Conservation (phyloP, 2,113 vertebrate genomes). For the Lophura nycthemera region DNA sequence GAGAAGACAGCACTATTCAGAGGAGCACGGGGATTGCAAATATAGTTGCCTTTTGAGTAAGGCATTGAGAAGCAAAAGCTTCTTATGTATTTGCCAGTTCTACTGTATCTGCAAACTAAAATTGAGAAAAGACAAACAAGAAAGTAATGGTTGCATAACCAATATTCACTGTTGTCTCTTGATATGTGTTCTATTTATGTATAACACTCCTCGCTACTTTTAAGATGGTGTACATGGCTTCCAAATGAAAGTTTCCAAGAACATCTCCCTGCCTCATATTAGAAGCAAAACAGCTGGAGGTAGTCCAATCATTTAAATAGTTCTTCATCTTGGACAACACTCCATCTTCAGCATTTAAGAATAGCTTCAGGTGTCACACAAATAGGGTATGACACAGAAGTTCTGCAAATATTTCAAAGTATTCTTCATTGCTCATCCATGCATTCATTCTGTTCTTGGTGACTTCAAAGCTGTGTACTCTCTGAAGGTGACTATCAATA, state of each 20-base stretch:
- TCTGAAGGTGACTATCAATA: neutral
- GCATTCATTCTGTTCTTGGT: neutral
- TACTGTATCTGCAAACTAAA: neutral
- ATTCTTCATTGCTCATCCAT: neutral
- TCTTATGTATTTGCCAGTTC: constrained; percentile 3
- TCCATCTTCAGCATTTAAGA: neutral
- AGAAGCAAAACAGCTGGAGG: neutral
- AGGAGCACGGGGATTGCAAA: neutral
- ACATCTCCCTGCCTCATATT: neutral
- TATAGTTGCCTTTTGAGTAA: neutral
- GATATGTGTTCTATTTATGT: neutral
- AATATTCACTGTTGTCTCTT: neutral
- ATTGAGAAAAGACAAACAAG: neutral
- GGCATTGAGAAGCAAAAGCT: neutral
- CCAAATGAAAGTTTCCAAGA: neutral
- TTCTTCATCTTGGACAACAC: neutral
- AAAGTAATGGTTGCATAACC: neutral
- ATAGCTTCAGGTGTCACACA: neutral
- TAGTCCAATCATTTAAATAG: neutral
- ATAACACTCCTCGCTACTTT: neutral
- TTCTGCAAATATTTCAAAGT: neutral
- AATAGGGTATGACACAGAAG: neutral
- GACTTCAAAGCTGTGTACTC: neutral
- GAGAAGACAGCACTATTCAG: neutral
- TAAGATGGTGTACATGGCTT: too few species aligned